Percentiles rank a stretch among this genome's conserved stretches.
Conservation (phyloP, 2,888 invertebrate species). For the Drosophila kokeensis region DNA sequence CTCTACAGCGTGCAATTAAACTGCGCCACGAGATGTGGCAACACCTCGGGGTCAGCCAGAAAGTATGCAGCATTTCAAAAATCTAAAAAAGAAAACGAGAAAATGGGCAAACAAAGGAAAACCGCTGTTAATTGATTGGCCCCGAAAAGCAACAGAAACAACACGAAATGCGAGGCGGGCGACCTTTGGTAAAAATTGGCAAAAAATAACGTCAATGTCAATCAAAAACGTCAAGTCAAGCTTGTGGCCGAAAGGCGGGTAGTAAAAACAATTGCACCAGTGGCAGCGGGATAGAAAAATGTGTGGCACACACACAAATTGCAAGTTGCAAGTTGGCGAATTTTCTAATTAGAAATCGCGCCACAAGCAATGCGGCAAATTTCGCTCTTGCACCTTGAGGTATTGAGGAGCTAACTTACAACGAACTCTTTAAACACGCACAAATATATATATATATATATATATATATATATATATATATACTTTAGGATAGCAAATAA, state of each 20-base stretch:
- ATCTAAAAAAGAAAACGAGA: slow-evolving; percentile 3
- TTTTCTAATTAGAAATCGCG: slow-evolving; percentile 50
- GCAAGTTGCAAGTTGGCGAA: slow-evolving; percentile 9
- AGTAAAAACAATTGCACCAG: slow-evolving; percentile 8
- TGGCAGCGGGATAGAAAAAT: slow-evolving; percentile 8
- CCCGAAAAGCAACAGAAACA: slow-evolving; percentile 24
- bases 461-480: neutral
- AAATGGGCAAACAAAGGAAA: slow-evolving; percentile 29
- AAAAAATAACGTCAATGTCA: slow-evolving; percentile 48
- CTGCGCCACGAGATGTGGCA: neutral
- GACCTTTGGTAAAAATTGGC: slow-evolving; percentile 40
- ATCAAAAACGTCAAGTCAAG: slow-evolving; percentile 43
- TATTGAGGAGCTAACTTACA: slow-evolving; percentile 15
- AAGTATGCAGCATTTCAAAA: slow-evolving; percentile 40
- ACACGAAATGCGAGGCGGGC: slow-evolving; percentile 6
- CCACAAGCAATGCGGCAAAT: slow-evolving; percentile 43
- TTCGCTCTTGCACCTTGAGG: slow-evolving; percentile 41
- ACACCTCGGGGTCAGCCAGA: slow-evolving; percentile 14
- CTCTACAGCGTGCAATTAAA: neutral
- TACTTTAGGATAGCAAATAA: slow-evolving; percentile 31
- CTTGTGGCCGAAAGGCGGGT: slow-evolving; percentile 1
- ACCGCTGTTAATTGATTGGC: slow-evolving; percentile 65
- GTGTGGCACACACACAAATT: slow-evolving; percentile 33
- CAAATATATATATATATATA: neutral
- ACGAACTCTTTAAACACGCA: neutral